These are phyloP conservation scores for Cebidichthys violaceus DNA, from an alignment of 2,113 vertebrate genomes.

Conservation along the genomic window DNA sequence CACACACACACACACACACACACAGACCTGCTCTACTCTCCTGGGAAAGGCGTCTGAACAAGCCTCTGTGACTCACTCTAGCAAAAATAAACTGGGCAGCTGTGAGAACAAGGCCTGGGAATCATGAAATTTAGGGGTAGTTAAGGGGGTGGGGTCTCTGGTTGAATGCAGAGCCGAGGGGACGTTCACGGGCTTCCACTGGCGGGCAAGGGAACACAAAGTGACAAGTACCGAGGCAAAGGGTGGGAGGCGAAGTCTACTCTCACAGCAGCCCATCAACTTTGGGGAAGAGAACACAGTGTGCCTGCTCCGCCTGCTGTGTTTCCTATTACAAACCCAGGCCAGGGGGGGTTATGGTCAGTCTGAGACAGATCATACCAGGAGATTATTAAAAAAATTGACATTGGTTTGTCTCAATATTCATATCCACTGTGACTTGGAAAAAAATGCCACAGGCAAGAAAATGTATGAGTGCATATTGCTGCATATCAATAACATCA, in stretches of 20 bases:
- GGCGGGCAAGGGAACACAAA: slow-evolving; percentile 58
- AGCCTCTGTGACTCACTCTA: slow-evolving; percentile 82
- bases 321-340: slow-evolving; percentile 67
- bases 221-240: slow-evolving; percentile 55
- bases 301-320: slow-evolving; percentile 60
- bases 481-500: slow-evolving; percentile 55
- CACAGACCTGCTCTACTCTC: slow-evolving; percentile 73
- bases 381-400: slow-evolving; percentile 51
- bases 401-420: slow-evolving; percentile 55
- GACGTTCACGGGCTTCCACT: slow-evolving; percentile 48
- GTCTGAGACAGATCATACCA: slow-evolving; percentile 51
- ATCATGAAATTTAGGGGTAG: slow-evolving; percentile 78
- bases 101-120: slow-evolving; percentile 88
- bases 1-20: slow-evolving; percentile 29
- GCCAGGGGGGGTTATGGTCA: slow-evolving; percentile 31
- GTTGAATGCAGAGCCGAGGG: slow-evolving; percentile 38
- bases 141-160: slow-evolving; percentile 66
- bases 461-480: slow-evolving; percentile 54
- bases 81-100: slow-evolving; percentile 86
- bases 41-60: slow-evolving; percentile 78
- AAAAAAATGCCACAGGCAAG: slow-evolving; percentile 43
- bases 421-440: slow-evolving; percentile 51
- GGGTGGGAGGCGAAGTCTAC: slow-evolving; percentile 51
- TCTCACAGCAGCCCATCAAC: slow-evolving; percentile 62
- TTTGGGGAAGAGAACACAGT: slow-evolving; percentile 65